Percentiles rank a stretch among this genome's conserved stretches.
phyloP scores from a whole-genome alignment of 1,140 invertebrate species.

The Apocrypta bakeri region DNA sequence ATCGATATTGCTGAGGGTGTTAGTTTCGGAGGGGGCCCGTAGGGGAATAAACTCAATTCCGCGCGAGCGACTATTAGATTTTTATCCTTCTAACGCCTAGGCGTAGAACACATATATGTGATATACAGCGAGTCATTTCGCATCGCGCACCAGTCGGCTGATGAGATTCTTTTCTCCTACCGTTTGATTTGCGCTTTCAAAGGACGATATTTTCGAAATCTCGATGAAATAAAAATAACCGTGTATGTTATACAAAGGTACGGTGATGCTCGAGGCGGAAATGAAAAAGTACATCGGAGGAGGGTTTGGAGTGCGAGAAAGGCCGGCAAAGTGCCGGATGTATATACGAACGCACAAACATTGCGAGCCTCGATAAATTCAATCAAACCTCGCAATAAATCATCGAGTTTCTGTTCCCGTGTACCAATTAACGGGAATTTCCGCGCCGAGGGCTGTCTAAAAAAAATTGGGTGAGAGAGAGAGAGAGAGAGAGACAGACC shows the following conservation, averaged over 20 bases:
- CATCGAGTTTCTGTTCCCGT: conserved; percentile 61
- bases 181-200: too few relatives aligned
- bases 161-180: conserved; percentile 21
- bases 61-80: conserved; percentile 70
- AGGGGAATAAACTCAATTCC: conserved; percentile 69
- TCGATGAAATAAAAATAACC: background rate
- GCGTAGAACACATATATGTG: background rate
- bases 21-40: conserved; percentile 50
- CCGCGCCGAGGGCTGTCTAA: background rate
- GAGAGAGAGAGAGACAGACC: background rate
- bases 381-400: conserved; percentile 70
- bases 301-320: background rate
- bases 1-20: conserved; percentile 28
- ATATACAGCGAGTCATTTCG: conserved; percentile 22
- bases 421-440: conserved; percentile 65
- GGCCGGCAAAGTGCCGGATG: conserved; percentile 20
- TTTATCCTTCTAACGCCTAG: conserved; percentile 60
- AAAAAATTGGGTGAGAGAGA: background rate
- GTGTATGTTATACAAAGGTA: background rate
- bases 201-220: too few relatives aligned
- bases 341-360: conserved; percentile 57
- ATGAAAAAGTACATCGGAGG: background rate
- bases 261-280: background rate
- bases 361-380: conserved; percentile 62
- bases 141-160: conserved; percentile 2